Evolutionary conservation across 1,140 invertebrate genomes (phyloP), one percentile per base, ranked within the genome.

Genomic region (Calliphora vicina): DNA sequence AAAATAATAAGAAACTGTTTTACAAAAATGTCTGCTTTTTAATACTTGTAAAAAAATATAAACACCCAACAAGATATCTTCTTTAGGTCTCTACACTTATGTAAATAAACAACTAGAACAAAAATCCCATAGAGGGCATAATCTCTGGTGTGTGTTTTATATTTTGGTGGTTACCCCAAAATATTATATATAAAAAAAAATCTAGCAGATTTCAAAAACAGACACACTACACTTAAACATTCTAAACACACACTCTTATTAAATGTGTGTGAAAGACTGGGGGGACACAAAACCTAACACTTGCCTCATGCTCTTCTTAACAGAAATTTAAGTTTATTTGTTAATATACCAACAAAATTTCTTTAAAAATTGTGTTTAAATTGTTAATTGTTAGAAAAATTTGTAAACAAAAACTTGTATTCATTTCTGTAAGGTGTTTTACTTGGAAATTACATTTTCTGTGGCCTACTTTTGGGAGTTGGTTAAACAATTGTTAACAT

Each of bases 171-270:
- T 73, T 74, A 35, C 29, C 29, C 29, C 2, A 35, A 35, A 35
- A 35, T 35, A n/a, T n/a, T n/a, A n/a, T n/a, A n/a, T n/a, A n/a
- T 13, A 45, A 45, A 15, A 45, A 45, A n/a, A 57, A 57, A n/a
- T 57, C 0, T 57, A 73, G 1, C 13, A 73, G 10, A 4, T 76
- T 76, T 76, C 73, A 76, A 35, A 76, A 76, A 42, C 73, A 76
- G 73, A 76, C 73, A 76, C 27, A 76, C n/a, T n/a, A 76, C n/a
- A 42, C 27, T 42, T 76, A 76, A 76, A 76, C 29, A 76, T 27
- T 57, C 50, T 57, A 57, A 57, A 57, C 50, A 57, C 50, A 57
- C 50, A 57, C 45, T 13, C 45, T 13, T n/a, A 57, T n/a, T n/a
- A n/a, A n/a, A n/a, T n/a, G n/a, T n/a, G n/a, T n/a, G n/a, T n/a